Percentiles rank a stretch among this genome's conserved stretches.
These are phyloP conservation scores for Norana najaformis DNA, from an alignment of 2,888 invertebrate genomes.

Conservation along the genomic window DNA sequence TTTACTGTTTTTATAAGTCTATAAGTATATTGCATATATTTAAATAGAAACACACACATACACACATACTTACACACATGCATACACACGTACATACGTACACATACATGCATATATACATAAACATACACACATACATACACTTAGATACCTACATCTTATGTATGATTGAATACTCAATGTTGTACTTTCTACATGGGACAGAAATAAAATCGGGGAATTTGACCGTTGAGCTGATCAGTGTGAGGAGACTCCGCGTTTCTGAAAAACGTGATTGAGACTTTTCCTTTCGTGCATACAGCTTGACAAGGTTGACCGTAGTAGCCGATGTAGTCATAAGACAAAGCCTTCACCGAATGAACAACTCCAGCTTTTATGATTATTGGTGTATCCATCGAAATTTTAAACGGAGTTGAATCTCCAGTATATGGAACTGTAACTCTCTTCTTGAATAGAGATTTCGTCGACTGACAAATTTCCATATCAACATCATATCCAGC, in stretches of 20 bases:
- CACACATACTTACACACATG: too few relatives aligned
- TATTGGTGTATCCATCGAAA: not conserved
- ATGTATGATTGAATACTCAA: too few relatives aligned
- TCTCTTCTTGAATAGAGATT: not conserved
- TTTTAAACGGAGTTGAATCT: not conserved
- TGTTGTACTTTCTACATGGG: too few relatives aligned
- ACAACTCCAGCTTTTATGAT: not conserved
- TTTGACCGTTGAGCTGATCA: too few relatives aligned
- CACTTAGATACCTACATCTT: too few relatives aligned
- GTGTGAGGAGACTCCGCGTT: not conserved
- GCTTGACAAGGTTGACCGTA: not conserved
- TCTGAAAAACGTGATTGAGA: not conserved
- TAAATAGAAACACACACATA: too few relatives aligned
- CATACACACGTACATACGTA: too few relatives aligned
- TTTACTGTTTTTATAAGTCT: too few relatives aligned
- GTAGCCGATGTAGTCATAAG: not conserved
- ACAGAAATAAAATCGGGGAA: too few relatives aligned
- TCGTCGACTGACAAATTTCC: not conserved
- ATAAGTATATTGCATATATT: too few relatives aligned
- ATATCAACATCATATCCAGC: not conserved
- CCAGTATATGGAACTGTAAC: not conserved
- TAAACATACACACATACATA: too few relatives aligned
- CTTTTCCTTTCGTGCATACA: not conserved
- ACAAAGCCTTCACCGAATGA: not conserved
- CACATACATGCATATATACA: too few relatives aligned